Evolutionary conservation across 2,113 vertebrate genomes (phyloP).

Genomic region (Rafetus swinhoei): DNA sequence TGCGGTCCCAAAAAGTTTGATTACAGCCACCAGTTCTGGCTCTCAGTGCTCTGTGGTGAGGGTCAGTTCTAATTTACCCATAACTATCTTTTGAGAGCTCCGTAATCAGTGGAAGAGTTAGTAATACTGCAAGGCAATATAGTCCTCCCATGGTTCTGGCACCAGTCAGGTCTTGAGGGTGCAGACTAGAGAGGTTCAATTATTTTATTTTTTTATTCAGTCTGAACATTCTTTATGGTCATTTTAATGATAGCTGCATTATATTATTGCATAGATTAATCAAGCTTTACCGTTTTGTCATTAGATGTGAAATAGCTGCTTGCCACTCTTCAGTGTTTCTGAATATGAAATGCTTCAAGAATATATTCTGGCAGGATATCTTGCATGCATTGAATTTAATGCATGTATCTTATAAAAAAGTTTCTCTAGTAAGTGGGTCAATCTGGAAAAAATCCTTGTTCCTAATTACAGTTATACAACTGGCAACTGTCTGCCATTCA

Average conservation of each 20-base stretch:
- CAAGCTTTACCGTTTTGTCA: neutral
- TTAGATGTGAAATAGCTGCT: constrained; percentile 6
- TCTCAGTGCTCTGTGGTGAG: too few relatives aligned
- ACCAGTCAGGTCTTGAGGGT: too few relatives aligned
- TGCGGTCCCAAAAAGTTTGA: too few relatives aligned
- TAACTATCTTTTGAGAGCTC: too few relatives aligned
- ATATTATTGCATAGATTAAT: constrained; percentile 15
- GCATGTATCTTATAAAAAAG: constrained; percentile 40
- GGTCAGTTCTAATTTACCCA: too few relatives aligned
- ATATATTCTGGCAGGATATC: constrained; percentile 18
- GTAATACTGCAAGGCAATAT: too few relatives aligned
- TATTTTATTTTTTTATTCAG: neutral
- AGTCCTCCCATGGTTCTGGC: too few relatives aligned
- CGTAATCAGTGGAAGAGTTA: too few relatives aligned
- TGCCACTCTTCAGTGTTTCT: constrained; percentile 1
- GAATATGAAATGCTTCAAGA: neutral
- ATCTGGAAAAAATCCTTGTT: constrained; percentile 27
- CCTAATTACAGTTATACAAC: constrained; percentile 39
- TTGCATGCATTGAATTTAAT: neutral
- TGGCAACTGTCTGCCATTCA: constrained; percentile 51
- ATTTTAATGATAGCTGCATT: constrained; percentile 1
- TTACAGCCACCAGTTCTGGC: too few relatives aligned
- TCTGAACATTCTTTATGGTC: neutral
- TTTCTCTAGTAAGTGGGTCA: constrained; percentile 63
- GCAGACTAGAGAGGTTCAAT: neutral